Evolutionary conservation across 2,888 invertebrate genomes (phyloP).

Genomic region (Zeuzera pyrina): DNA sequence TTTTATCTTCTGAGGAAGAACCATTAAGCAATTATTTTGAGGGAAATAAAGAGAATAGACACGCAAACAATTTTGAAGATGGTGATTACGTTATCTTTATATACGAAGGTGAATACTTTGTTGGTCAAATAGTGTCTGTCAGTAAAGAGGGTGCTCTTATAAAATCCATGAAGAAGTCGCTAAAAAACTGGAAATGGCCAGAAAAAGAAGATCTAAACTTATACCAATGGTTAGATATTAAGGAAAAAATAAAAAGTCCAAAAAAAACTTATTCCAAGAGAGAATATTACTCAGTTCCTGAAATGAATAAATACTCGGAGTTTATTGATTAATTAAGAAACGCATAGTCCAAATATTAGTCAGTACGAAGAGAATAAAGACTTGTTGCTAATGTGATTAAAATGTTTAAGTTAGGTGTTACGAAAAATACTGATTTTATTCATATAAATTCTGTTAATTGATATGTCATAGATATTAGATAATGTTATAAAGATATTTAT

Average conservation of each 20-base stretch:
- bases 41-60: slow-evolving; percentile 3
- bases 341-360: slow-evolving; percentile 4
- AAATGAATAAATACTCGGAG: slow-evolving; percentile 6
- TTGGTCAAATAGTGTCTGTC: slow-evolving; percentile 4
- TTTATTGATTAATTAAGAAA: slow-evolving; percentile 6
- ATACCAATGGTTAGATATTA: too few species aligned
- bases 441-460: slow-evolving; percentile 6
- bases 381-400: slow-evolving; percentile 4
- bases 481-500: slow-evolving; percentile 4
- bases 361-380: slow-evolving; percentile 4
- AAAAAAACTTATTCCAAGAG: slow-evolving; percentile 6
- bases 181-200: slow-evolving; percentile 3
- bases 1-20: slow-evolving; percentile 6
- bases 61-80: slow-evolving; percentile 2
- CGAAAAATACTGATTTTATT: slow-evolving; percentile 5
- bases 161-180: slow-evolving; percentile 5
- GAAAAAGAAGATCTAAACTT: slow-evolving; percentile 3
- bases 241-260: too few species aligned
- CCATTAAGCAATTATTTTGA: slow-evolving; percentile 6
- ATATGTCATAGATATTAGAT: slow-evolving; percentile 6
- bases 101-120: slow-evolving; percentile 4
- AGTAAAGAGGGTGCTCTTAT: slow-evolving; percentile 4
- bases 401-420: slow-evolving; percentile 6
- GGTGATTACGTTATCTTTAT: slow-evolving; percentile 3
- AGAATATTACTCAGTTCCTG: slow-evolving; percentile 6